A percentile compares a stretch with the other conserved stretches of the same genome.
Conservation (phyloP, 2,797 vertebrate genomes). For the Falco columbarius region DNA sequence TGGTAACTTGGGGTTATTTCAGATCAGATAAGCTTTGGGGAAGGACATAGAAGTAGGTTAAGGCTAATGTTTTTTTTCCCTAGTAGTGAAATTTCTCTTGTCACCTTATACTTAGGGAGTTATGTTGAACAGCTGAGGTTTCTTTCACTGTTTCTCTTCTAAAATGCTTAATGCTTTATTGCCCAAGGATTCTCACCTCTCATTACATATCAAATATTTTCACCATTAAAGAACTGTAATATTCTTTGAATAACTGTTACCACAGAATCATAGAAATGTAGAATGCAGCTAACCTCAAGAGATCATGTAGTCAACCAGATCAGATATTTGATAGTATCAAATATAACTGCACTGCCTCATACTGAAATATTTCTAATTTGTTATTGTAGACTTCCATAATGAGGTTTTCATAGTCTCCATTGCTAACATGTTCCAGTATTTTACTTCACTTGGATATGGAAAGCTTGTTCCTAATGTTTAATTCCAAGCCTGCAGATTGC, state of each 20-base stretch:
- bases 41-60: background rate
- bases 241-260: background rate
- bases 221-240: background rate
- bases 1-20: background rate
- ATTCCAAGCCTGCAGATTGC: background rate
- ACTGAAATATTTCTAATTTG: background rate
- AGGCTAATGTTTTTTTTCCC: background rate
- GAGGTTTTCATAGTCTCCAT: background rate
- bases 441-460: background rate
- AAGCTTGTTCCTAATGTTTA: background rate
- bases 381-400: background rate
- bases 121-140: background rate
- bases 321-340: background rate
- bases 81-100: background rate
- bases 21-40: background rate
- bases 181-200: background rate
- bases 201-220: background rate
- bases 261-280: background rate
- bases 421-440: background rate
- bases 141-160: background rate
- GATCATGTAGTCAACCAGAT: background rate
- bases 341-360: background rate
- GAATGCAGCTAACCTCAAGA: background rate
- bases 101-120: background rate
- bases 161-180: background rate